Evolutionary conservation across 30 jellyfish, hydroid and myxozoan genomes (phyloP), one percentile per base, ranked within the genome.

Genomic region (Hydractinia echinata): DNA sequence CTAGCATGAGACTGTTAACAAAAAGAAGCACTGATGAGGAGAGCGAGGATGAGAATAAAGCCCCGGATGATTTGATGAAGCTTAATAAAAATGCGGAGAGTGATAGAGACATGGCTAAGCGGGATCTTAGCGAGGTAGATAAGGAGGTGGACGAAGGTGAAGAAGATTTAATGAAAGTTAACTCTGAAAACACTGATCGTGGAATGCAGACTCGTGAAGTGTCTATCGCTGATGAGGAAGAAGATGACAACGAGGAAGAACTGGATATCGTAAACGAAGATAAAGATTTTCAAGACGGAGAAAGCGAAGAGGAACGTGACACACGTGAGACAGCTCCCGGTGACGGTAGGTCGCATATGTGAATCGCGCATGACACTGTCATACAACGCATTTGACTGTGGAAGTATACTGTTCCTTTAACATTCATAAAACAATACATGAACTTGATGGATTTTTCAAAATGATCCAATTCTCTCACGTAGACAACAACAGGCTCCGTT

Each of bases 291-390:
- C 44, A 30, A 30, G 44, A 30, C 44, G 74, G 5, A 64, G 74
- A 64, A n/a, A 51, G 19, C 51, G 74, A 64, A 64, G 51, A 64
- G 18, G 74, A 64, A n/a, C 74, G 74, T 64, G 74, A 13, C 39
- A 51, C 39, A 6, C 19, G 74, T n/a, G 74, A 64, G 39, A 51
- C 74, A 7, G 9, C 74, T 16, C 54, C 77, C 71, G 89, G 88
- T 50, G 94, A 84, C 77, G 95, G 96, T 88, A 82, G 89, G 96
- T 82, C 89, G 39, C 49, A 71, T 86, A 64, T 64, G 9, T 7
- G 15, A 58, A 58, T 13, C 69, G 15, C 18, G 18, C 19, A 11
- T 58, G 18, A 58, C 69, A 58, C 69, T 13, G 19, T 58, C 69
- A 58, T 58, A 58, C 19, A 58, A 58, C 15, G 69, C 19, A 58